Evolutionary conservation across 2,888 invertebrate genomes (phyloP).

Genomic region (Rotaria socialis): DNA sequence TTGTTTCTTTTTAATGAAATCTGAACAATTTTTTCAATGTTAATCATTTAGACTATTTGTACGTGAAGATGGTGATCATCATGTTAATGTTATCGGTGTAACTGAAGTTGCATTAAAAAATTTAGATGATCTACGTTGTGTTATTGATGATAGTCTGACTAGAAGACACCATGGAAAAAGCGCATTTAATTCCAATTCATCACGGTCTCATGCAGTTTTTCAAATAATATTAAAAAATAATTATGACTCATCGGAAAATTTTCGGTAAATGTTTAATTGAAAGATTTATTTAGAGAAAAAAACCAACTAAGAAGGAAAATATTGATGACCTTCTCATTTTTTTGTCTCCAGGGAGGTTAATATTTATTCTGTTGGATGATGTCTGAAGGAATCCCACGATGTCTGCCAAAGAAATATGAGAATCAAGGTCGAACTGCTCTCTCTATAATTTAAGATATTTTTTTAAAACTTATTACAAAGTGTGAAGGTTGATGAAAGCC

Average conservation of each 20-base stretch:
- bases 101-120: slow-evolving; percentile 55
- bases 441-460: too few species aligned
- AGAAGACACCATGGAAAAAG: slow-evolving; percentile 56
- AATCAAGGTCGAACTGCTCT: too few species aligned
- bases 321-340: too few species aligned
- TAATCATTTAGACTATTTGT: slow-evolving; percentile 53
- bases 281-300: slow-evolving; percentile 47
- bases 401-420: too few species aligned
- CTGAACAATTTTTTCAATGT: neutral
- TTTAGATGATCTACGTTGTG: slow-evolving; percentile 52
- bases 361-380: too few species aligned
- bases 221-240: slow-evolving; percentile 55
- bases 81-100: slow-evolving; percentile 57
- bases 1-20: slow-evolving; percentile 47
- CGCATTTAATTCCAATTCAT: slow-evolving; percentile 57
- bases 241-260: slow-evolving; percentile 45
- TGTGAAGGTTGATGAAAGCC: too few species aligned
- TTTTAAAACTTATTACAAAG: too few species aligned
- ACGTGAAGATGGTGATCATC: slow-evolving; percentile 55
- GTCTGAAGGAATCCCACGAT: too few species aligned
- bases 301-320: neutral
- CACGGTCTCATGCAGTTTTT: slow-evolving; percentile 58
- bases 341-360: too few species aligned
- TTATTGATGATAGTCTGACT: slow-evolving; percentile 55
- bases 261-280: slow-evolving; percentile 47